Evolutionary conservation across 2,113 vertebrate species (phyloP).

Genomic region (Oceanites oceanicus): DNA sequence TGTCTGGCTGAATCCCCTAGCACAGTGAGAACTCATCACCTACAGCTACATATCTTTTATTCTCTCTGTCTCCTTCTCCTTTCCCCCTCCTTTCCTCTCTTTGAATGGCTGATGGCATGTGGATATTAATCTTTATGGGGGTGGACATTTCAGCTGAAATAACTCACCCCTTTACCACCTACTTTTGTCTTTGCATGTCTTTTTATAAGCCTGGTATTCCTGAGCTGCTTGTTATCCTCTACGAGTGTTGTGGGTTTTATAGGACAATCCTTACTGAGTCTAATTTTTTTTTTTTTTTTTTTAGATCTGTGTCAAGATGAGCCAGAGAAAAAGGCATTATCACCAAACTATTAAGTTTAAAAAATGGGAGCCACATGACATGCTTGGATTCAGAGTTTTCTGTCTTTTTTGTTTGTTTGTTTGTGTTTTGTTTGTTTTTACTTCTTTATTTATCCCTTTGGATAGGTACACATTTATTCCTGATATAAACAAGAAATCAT

Average conservation of each 20-base stretch:
- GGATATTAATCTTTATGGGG: background rate
- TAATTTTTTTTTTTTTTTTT: background rate
- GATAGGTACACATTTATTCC: background rate
- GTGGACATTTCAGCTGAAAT: background rate
- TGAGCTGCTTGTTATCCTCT: background rate
- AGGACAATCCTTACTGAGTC: background rate
- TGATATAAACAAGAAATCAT: background rate
- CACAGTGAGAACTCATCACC: background rate
- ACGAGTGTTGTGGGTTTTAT: background rate
- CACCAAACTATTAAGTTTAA: background rate
- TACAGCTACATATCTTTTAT: background rate
- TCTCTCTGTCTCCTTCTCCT: background rate
- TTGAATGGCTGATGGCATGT: background rate
- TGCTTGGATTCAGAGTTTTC: background rate
- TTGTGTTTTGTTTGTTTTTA: background rate
- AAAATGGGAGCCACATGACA: rapidly evolving
- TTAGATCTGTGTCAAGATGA: background rate
- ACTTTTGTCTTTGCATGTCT: background rate
- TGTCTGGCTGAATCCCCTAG: background rate
- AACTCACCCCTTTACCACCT: background rate
- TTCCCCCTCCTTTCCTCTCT: background rate
- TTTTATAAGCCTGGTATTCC: background rate
- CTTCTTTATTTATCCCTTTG: background rate
- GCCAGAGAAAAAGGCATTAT: background rate
- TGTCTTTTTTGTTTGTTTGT: background rate